phyloP scores from a whole-genome alignment of 2,113 vertebrate genomes.

The Neogobius melanostomus region DNA sequence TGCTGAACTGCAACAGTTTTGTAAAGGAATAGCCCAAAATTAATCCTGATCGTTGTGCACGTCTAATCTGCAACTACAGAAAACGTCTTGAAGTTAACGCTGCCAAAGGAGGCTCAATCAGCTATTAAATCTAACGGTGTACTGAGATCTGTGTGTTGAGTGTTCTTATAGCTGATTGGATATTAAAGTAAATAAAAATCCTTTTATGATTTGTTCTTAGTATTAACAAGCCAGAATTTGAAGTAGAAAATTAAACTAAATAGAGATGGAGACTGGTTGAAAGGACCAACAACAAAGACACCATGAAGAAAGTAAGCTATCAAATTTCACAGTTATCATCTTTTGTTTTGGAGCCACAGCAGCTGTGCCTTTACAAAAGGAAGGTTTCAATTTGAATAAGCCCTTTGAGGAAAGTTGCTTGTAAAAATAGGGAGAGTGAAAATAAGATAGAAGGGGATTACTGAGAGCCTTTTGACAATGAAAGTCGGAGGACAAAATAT shows the following conservation, averaged over 20 bases:
- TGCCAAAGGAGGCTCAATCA: no score
- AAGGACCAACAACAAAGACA: constrained; percentile 21
- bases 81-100: no score
- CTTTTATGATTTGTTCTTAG: background rate
- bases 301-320: constrained; percentile 27
- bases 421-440: constrained; percentile 43
- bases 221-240: background rate
- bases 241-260: background rate
- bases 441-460: constrained; percentile 61
- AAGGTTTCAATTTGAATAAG: constrained; percentile 68
- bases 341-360: constrained; percentile 38
- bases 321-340: constrained; percentile 48
- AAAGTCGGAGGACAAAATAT: constrained; percentile 26
- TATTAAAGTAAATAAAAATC: background rate
- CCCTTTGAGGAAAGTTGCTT: constrained; percentile 50
- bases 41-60: no score
- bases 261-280: background rate
- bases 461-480: constrained; percentile 49
- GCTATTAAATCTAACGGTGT: no score
- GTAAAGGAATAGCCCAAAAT: no score
- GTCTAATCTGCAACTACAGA: no score
- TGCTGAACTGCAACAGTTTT: no score
- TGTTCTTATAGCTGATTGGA: background rate
- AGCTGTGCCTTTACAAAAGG: constrained; percentile 53
- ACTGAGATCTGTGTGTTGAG: no score